Percentiles rank a stretch among this genome's conserved stretches.
Conservation (phyloP, 2,113 vertebrate species). For the Prochilodus magdalenae region DNA sequence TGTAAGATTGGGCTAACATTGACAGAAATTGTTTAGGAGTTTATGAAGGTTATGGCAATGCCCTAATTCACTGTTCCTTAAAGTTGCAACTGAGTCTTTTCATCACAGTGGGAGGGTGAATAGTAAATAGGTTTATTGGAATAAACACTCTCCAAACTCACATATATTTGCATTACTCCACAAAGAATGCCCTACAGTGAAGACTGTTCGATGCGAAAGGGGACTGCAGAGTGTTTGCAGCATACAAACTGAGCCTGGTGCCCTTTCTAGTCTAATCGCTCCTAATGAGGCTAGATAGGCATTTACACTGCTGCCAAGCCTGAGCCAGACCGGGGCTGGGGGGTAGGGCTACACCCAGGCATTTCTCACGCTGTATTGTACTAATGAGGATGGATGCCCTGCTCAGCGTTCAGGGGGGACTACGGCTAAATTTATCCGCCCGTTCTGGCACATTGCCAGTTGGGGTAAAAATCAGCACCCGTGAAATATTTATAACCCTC, state of each 20-base stretch:
- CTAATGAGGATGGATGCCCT: conserved; percentile 38
- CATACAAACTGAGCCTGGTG: not conserved
- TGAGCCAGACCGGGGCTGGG: not conserved
- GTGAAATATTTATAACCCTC: conserved; percentile 11
- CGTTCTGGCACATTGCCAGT: conserved; percentile 29
- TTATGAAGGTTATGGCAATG: not conserved
- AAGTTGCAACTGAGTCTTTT: not conserved
- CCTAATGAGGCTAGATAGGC: conserved; percentile 15
- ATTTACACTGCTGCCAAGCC: not conserved
- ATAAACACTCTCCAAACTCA: not conserved
- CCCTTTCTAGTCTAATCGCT: conserved; percentile 11
- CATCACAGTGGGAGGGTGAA: not conserved
- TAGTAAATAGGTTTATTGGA: not conserved
- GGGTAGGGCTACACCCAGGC: conserved; percentile 40
- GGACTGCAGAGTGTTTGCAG: not conserved
- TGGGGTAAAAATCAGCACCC: conserved; percentile 23
- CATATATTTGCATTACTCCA: not conserved
- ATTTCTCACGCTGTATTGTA: conserved; percentile 11
- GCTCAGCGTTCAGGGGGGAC: conserved; percentile 16
- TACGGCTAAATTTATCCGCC: conserved; percentile 13
- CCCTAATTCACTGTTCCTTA: not conserved
- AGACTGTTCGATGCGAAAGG: not conserved
- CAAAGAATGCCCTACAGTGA: not conserved
- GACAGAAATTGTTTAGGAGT: not conserved
- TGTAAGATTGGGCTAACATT: no score